Percentiles rank a stretch among this genome's conserved stretches.
These are phyloP conservation scores for Sebastes vulpes DNA, from an alignment of 2,797 vertebrate species.

Conservation along the genomic window DNA sequence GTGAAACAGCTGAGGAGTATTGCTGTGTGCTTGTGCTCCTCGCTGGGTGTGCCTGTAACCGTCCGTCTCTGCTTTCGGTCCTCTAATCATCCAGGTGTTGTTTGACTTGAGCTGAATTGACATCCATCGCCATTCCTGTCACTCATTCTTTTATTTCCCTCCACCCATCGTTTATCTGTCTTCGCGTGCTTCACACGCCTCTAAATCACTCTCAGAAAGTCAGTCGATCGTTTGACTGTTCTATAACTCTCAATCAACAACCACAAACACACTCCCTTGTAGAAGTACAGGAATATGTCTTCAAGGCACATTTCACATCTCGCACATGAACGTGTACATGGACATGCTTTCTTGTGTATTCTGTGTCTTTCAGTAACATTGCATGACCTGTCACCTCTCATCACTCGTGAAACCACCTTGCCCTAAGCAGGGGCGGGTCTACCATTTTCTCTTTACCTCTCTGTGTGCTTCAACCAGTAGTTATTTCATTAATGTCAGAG, in stretches of 20 bases:
- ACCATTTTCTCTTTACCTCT: neutral
- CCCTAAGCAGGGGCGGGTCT: conserved; percentile 41
- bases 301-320: neutral
- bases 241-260: neutral
- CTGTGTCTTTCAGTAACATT: neutral
- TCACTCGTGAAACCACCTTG: conserved; percentile 13
- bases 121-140: conserved; percentile 65
- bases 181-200: conserved; percentile 28
- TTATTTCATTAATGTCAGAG: neutral
- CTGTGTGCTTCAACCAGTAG: neutral
- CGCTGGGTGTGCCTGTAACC: conserved; percentile 14
- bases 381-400: conserved; percentile 33
- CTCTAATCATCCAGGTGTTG: conserved; percentile 23
- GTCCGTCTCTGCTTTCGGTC: neutral
- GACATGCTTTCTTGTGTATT: neutral
- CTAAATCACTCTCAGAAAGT: neutral
- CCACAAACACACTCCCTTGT: neutral
- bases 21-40: neutral
- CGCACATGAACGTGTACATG: neutral
- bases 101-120: conserved; percentile 62
- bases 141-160: conserved; percentile 38
- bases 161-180: conserved; percentile 13
- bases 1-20: neutral
- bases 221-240: neutral
- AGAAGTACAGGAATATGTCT: neutral